Percentiles rank a stretch among this genome's conserved stretches.
These are phyloP conservation scores for Melanogrammus aeglefinus DNA, from an alignment of 2,797 vertebrate genomes.

Conservation along the genomic window DNA sequence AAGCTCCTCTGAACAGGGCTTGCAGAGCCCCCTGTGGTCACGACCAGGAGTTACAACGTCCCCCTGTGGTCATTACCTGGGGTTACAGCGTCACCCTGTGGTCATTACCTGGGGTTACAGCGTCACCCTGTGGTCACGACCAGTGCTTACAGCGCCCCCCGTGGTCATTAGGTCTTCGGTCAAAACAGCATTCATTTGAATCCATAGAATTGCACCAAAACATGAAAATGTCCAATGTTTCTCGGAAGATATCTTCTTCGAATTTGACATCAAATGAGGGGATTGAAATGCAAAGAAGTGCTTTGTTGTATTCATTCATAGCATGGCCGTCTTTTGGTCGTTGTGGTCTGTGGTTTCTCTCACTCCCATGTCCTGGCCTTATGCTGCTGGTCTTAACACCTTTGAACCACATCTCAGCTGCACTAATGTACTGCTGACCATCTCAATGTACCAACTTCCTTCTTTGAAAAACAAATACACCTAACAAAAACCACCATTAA, in stretches of 20 bases:
- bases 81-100: conserved; percentile 30
- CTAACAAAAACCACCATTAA: not conserved
- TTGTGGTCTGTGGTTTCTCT: conserved; percentile 23
- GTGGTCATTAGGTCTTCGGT: conserved; percentile 15
- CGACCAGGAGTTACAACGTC: conserved; percentile 16
- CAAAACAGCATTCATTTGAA: not conserved
- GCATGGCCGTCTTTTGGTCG: conserved; percentile 17
- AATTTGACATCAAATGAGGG: not conserved
- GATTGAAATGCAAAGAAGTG: not conserved
- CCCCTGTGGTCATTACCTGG: conserved; percentile 12
- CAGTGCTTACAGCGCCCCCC: conserved; percentile 21
- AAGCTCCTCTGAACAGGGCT: not conserved
- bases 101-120: not conserved
- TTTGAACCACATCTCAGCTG: not conserved
- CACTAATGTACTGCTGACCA: not conserved
- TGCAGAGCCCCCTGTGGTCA: conserved; percentile 30
- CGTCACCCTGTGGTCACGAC: too few relatives aligned
- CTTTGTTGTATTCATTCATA: conserved; percentile 34
- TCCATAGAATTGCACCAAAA: not conserved
- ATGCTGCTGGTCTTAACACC: conserved; percentile 24
- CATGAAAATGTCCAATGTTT: not conserved
- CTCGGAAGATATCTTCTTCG: too few relatives aligned
- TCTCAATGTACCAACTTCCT: not conserved
- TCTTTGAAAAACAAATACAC: not conserved
- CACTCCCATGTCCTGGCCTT: not conserved